A percentile compares a stretch with the other conserved stretches of the same genome.
These are phyloP conservation scores for Xestia sexstrigata DNA, from an alignment of 2,888 invertebrate genomes.

Conservation along the genomic window DNA sequence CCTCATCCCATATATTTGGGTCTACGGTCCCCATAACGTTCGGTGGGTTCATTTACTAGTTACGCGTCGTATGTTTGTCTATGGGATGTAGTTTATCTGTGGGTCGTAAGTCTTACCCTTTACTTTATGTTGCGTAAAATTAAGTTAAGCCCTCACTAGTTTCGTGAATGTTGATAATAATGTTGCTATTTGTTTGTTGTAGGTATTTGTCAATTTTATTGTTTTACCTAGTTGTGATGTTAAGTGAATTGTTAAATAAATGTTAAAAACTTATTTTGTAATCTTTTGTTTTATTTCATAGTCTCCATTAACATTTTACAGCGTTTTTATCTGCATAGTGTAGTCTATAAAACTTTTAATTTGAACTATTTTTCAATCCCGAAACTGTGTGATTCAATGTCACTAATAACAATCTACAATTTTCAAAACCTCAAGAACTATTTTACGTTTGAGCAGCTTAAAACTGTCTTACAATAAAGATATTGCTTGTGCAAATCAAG, in stretches of 20 bases:
- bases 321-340: neutral
- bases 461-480: neutral
- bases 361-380: neutral
- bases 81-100: slow-evolving; percentile 15
- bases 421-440: neutral
- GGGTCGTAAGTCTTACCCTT: slow-evolving; percentile 53
- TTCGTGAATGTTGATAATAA: slow-evolving; percentile 46
- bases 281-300: slow-evolving; percentile 30
- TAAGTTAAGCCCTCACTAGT: slow-evolving; percentile 58
- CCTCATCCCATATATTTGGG: slow-evolving; percentile 57
- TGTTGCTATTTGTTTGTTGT: slow-evolving; percentile 38
- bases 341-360: neutral
- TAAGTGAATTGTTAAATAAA: slow-evolving; percentile 21
- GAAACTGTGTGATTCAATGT: neutral
- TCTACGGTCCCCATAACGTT: slow-evolving; percentile 60
- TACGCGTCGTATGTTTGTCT: slow-evolving; percentile 36
- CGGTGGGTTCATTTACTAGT: slow-evolving; percentile 65
- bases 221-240: neutral
- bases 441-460: neutral
- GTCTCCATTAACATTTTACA: neutral
- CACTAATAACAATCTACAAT: neutral
- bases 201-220: slow-evolving; percentile 5
- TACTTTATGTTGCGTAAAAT: slow-evolving; percentile 69
- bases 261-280: neutral
- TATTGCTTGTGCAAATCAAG: too few species aligned